These are phyloP conservation scores for Lepidochitona cinerea DNA, from an alignment of 2,888 invertebrate genomes.

Conservation along the genomic window DNA sequence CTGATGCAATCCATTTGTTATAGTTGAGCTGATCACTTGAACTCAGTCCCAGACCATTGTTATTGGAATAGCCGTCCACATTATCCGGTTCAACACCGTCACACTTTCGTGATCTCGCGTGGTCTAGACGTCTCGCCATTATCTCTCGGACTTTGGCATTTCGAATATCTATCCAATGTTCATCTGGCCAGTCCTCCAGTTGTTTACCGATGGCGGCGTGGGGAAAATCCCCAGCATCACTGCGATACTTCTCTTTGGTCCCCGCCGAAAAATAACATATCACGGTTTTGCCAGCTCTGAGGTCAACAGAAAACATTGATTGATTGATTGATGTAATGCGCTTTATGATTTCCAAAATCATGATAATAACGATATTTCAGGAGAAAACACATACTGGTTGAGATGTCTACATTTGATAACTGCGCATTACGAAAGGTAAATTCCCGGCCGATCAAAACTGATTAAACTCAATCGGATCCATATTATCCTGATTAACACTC, in stretches of 20 bases:
- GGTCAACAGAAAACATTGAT: neutral
- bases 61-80: conserved; percentile 39
- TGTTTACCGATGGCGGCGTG: conserved; percentile 31
- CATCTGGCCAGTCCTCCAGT: conserved; percentile 39
- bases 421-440: too few relatives aligned
- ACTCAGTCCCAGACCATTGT: conserved; percentile 26
- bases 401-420: too few relatives aligned
- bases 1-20: conserved; percentile 40
- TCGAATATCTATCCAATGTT: conserved; percentile 40
- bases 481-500: too few relatives aligned
- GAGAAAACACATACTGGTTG: too few relatives aligned
- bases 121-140: conserved; percentile 35
- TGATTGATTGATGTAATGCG: too few relatives aligned
- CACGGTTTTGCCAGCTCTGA: conserved; percentile 38
- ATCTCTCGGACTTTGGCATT: conserved; percentile 27
- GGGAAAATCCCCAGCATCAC: conserved; percentile 34
- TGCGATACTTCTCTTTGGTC: conserved; percentile 37
- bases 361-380: too few relatives aligned
- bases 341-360: too few relatives aligned
- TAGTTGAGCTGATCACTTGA: conserved; percentile 37
- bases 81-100: conserved; percentile 51
- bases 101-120: conserved; percentile 38
- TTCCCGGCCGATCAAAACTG: too few relatives aligned
- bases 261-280: conserved; percentile 51
- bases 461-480: too few relatives aligned